Percentiles rank a stretch among this genome's conserved stretches.
Evolutionary conservation across 2,888 invertebrate species (phyloP).

Genomic region (Abscondita cerata): DNA sequence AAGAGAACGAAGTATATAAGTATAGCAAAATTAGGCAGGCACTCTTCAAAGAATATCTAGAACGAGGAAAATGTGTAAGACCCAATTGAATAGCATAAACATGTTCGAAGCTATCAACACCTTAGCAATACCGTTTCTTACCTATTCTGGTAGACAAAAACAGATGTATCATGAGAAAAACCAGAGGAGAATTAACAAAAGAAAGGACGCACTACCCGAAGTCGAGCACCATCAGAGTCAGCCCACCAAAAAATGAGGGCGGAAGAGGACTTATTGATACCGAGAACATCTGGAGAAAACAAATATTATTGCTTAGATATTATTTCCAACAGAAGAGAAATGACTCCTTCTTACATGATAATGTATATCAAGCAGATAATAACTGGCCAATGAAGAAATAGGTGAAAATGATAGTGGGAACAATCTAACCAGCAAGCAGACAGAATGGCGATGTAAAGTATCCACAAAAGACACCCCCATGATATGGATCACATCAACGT

Average conservation of each 20-base stretch:
- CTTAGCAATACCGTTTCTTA: too few relatives aligned
- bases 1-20: too few relatives aligned
- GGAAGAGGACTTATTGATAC: neutral
- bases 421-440: neutral
- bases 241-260: neutral
- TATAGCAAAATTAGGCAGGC: too few relatives aligned
- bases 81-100: too few relatives aligned
- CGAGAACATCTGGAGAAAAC: neutral
- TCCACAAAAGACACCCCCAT: neutral
- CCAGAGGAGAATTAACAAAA: neutral
- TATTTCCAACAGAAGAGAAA: neutral
- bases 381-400: neutral
- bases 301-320: too few relatives aligned
- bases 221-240: too few relatives aligned
- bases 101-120: too few relatives aligned
- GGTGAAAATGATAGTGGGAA: too few relatives aligned
- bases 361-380: neutral
- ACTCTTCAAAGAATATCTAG: too few relatives aligned
- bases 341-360: neutral
- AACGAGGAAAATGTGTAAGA: too few relatives aligned
- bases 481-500: neutral
- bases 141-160: too few relatives aligned
- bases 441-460: neutral
- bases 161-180: neutral
- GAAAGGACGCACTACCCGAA: neutral